Conservation (phyloP, 1,140 invertebrate genomes). For the Lethrus apterus region DNA sequence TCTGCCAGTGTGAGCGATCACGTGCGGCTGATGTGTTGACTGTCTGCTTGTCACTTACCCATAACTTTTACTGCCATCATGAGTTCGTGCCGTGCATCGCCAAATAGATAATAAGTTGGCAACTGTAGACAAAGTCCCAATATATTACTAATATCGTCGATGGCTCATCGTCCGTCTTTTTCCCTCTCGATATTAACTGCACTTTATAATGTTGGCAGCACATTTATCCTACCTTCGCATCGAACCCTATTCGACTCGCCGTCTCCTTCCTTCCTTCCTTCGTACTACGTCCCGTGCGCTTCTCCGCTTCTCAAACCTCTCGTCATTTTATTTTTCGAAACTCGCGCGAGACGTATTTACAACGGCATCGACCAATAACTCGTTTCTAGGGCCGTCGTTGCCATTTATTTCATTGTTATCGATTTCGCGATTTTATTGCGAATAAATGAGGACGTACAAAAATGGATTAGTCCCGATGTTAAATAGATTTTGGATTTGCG, state of each 20-base stretch:
- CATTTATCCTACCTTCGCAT: slow-evolving; percentile 10
- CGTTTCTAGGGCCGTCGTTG: too few species aligned
- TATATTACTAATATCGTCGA: slow-evolving; percentile 25
- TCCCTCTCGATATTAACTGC: slow-evolving; percentile 15
- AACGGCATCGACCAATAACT: slow-evolving; percentile 2
- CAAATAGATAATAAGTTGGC: slow-evolving; percentile 26
- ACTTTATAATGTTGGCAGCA: slow-evolving; percentile 15
- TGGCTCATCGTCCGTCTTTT: slow-evolving; percentile 17
- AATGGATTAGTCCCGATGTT: too few species aligned
- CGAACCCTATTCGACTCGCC: too few species aligned
- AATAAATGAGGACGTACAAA: too few species aligned
- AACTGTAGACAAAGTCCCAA: slow-evolving; percentile 22
- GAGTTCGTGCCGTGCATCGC: slow-evolving; percentile 20
- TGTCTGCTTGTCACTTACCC: slow-evolving; percentile 20
- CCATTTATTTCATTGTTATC: too few species aligned
- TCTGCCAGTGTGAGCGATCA: slow-evolving; percentile 15
- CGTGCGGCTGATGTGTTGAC: slow-evolving; percentile 21
- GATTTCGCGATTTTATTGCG: too few species aligned
- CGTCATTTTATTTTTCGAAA: slow-evolving; percentile 7
- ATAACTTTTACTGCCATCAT: slow-evolving; percentile 23
- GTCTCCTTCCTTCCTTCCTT: too few species aligned
- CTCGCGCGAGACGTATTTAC: slow-evolving; percentile 4
- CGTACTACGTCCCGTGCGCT: too few species aligned
- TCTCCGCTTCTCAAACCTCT: too few species aligned
- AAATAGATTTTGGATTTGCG: too few species aligned